A percentile compares a stretch with the other conserved stretches of the same genome.
Conservation (phyloP, 2,888 invertebrate species). For the Aquatica leii region DNA sequence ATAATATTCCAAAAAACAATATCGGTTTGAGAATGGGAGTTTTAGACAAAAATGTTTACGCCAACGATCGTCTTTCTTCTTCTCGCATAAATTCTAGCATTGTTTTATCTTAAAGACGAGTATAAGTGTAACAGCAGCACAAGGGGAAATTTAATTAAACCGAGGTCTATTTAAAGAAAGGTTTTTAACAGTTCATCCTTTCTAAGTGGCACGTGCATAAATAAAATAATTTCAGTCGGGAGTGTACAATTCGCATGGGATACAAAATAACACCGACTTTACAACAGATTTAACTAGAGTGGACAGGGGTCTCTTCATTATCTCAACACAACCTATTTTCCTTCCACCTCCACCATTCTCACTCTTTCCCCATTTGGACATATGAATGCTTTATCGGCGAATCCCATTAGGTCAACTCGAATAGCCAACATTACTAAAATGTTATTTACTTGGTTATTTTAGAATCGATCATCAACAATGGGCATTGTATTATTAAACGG, state of each 20-base stretch:
- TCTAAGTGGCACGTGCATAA: background rate
- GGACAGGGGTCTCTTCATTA: conserved; percentile 58
- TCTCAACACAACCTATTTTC: conserved; percentile 56
- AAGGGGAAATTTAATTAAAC: background rate
- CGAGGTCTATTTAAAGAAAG: background rate
- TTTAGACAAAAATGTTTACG: too few relatives aligned
- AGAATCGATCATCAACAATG: conserved; percentile 50
- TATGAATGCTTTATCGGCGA: conserved; percentile 32
- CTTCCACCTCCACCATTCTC: conserved; percentile 35
- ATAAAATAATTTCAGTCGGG: conserved; percentile 27
- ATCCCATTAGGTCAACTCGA: conserved; percentile 43
- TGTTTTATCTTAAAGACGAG: too few relatives aligned
- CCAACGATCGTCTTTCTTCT: too few relatives aligned
- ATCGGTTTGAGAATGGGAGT: too few relatives aligned
- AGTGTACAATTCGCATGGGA: conserved; percentile 44
- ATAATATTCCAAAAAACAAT: too few relatives aligned
- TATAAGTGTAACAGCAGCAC: background rate
- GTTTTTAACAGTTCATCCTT: conserved; percentile 18
- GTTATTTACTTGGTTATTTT: conserved; percentile 54
- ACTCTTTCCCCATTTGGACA: conserved; percentile 28
- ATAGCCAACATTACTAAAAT: conserved; percentile 47
- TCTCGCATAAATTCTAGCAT: too few relatives aligned
- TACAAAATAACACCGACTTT: conserved; percentile 51
- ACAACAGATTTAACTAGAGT: conserved; percentile 57
- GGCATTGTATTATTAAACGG: conserved; percentile 54